Evolutionary conservation across 2,888 invertebrate species (phyloP).

Genomic region (Pharmacophagus antenor): DNA sequence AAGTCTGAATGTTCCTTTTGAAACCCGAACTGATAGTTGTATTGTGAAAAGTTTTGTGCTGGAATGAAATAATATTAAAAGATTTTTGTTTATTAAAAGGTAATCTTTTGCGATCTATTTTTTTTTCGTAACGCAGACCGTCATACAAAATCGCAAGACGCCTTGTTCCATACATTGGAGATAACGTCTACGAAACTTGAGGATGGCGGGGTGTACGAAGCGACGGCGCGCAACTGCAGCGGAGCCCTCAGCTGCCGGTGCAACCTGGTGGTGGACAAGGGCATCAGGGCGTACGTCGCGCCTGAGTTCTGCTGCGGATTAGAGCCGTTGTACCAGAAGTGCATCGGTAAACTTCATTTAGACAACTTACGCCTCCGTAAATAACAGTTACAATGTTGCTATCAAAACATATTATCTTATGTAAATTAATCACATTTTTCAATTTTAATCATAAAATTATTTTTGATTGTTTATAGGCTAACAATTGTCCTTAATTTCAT

Average conservation of each 20-base stretch:
- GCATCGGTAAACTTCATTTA: slow-evolving; percentile 69
- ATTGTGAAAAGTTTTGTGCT: no score
- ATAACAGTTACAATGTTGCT: neutral
- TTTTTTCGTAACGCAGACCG: slow-evolving; percentile 66
- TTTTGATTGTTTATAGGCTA: no score
- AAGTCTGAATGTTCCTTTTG: no score
- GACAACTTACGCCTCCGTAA: neutral
- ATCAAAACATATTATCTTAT: no score
- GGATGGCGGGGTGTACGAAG: slow-evolving; percentile 90
- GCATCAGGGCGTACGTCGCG: slow-evolving; percentile 89
- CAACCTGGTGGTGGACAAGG: slow-evolving; percentile 89
- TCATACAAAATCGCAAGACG: slow-evolving; percentile 84
- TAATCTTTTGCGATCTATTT: no score
- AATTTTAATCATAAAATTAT: no score
- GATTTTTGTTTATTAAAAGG: neutral
- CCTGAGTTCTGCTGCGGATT: slow-evolving; percentile 88
- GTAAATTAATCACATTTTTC: no score
- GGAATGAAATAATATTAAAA: no score
- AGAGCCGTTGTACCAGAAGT: slow-evolving; percentile 83
- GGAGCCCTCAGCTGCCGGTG: slow-evolving; percentile 92
- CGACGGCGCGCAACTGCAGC: slow-evolving; percentile 87
- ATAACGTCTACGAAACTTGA: slow-evolving; percentile 88
- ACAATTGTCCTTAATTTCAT: no score
- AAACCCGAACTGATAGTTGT: no score
- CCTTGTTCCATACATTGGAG: slow-evolving; percentile 92